phyloP scores from a whole-genome alignment of 2,888 invertebrate species.

The Eupsilia transversa region DNA sequence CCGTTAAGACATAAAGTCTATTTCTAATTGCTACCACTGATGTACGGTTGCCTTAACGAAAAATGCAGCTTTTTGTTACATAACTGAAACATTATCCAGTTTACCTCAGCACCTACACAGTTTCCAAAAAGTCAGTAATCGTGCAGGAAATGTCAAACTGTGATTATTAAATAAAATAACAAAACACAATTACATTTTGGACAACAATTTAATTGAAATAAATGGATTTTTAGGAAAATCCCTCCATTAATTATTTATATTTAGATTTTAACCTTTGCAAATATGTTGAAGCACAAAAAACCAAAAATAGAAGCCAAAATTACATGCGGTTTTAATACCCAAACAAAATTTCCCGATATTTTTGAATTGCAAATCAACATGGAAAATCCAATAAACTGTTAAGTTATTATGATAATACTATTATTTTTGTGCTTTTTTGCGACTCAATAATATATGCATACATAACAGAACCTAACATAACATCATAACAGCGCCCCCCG shows the following conservation, averaged over 20 bases:
- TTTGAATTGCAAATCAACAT: not conserved
- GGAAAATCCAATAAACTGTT: not conserved
- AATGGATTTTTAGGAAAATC: not conserved
- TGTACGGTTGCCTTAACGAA: too few relatives aligned
- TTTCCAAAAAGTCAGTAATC: too few relatives aligned
- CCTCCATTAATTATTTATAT: not conserved
- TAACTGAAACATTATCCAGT: too few relatives aligned
- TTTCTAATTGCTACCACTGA: too few relatives aligned
- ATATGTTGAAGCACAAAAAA: not conserved
- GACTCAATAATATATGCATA: not conserved
- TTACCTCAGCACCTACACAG: too few relatives aligned
- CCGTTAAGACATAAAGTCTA: too few relatives aligned
- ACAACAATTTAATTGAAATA: not conserved
- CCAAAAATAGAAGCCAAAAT: not conserved
- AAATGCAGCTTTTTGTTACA: too few relatives aligned
- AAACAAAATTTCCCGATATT: not conserved
- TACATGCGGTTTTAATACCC: not conserved
- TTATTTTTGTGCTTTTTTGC: not conserved
- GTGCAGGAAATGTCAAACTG: too few relatives aligned
- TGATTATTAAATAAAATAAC: not conserved
- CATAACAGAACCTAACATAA: too few relatives aligned
- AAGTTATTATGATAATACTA: not conserved
- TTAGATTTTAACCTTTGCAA: not conserved
- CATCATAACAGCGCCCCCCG: too few relatives aligned
- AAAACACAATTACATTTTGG: not conserved